Base-by-base conservation (phyloP, 2,888 invertebrate genomes). In the Parnassius mnemosyne region DNA sequence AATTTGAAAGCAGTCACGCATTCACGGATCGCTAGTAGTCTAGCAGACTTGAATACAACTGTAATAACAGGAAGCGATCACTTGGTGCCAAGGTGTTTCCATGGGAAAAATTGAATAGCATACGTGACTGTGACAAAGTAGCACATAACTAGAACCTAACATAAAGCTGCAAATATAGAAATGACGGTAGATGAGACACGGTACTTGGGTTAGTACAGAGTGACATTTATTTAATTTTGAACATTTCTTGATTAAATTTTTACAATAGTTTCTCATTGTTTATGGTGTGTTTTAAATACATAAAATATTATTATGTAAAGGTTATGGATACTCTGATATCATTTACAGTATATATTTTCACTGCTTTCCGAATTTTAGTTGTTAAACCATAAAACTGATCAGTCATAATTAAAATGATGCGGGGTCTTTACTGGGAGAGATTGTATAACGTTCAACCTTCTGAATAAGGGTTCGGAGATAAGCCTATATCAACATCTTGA, bases 1-100 rank as follows among this genome's bases (percentile, higher is more conserved):
- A 75, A 74, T 72, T 72, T 70, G 71, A 74, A 75, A 74, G 71
- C 72, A 71, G 72, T 75, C 72, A 73, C 72, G 72, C 71, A 63
- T 66, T 65, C 62, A 60, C 66, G 60, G 64, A 69, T 60, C 65
- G 61, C 63, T 64, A 58, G 54, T 67, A 64, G 69, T 68, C 70
- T 67, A 67, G 64, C 59, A 42, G 67, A 73, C 72, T 70, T 73
- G 71, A 70, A 70, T 68, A 67, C 71, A 62, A 65, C 60, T 53
- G 61, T 70, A 65, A 66, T 64, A 64, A 65, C 55, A 60, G 52
- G 63, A 63, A 63, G 56, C 56, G 51, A 13, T 55, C 52, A 46
- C 55, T 42, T 13, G 52, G 55, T 53, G 60, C 63, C 56, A 57
- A 60, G 63, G 53, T 51, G 55, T 61, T 60, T 60, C 59, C 56